Conservation (phyloP, 2,888 invertebrate genomes). For the Idaea biselata region DNA sequence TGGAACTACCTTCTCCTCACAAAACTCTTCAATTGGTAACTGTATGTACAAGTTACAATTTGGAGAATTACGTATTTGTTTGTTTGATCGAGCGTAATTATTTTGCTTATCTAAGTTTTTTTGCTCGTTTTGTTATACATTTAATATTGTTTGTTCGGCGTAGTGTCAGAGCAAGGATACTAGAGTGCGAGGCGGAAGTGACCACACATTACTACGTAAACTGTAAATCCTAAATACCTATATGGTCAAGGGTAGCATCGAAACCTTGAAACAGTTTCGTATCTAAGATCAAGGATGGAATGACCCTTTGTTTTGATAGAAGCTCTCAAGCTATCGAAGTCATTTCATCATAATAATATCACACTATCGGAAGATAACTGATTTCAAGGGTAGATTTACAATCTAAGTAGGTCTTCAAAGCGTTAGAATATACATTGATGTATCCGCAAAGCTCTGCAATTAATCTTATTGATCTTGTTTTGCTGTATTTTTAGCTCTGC, state of each 20-base stretch:
- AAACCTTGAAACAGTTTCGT: slow-evolving; percentile 43
- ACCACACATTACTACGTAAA: neutral
- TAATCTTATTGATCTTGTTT: neutral
- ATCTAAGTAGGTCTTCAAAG: neutral
- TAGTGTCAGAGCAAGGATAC: too few species aligned
- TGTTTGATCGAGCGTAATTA: too few species aligned
- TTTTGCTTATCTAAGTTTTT: too few species aligned
- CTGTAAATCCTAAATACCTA: neutral
- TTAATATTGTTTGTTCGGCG: too few species aligned
- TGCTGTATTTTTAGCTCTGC: neutral
- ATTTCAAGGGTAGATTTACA: neutral
- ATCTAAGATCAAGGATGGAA: slow-evolving; percentile 42
- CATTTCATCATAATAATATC: neutral
- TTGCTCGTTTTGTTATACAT: too few species aligned
- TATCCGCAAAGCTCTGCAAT: neutral
- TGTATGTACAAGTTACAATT: too few species aligned
- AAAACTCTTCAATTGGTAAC: too few species aligned
- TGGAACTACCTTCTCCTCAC: too few species aligned
- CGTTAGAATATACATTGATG: neutral
- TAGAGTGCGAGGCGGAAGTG: too few species aligned
- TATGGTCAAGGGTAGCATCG: slow-evolving; percentile 20
- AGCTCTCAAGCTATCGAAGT: neutral
- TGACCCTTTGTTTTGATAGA: slow-evolving; percentile 13
- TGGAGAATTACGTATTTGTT: too few species aligned
- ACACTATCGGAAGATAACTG: neutral